These are phyloP conservation scores for Oriolus oriolus DNA, from an alignment of 2,113 vertebrate genomes.

Conservation along the genomic window DNA sequence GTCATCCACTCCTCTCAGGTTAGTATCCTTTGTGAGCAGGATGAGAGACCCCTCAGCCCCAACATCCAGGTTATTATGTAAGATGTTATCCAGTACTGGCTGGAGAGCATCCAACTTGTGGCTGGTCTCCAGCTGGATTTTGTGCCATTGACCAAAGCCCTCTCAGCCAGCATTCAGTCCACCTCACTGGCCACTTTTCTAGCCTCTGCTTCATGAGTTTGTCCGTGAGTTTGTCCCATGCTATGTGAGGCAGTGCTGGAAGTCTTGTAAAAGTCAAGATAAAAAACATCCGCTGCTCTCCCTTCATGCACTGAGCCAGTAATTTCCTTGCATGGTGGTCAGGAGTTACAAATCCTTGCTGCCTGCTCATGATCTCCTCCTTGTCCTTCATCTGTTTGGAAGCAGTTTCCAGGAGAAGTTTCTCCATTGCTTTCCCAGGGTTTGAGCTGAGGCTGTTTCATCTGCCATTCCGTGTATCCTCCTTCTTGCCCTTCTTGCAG, in stretches of 20 bases:
- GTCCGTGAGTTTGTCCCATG: neutral
- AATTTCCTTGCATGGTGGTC: neutral
- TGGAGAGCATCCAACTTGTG: neutral
- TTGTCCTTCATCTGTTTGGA: neutral
- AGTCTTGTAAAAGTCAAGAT: neutral
- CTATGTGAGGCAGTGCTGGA: neutral
- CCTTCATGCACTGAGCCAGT: neutral
- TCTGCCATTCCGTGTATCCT: neutral
- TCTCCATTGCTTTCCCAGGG: neutral
- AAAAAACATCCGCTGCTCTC: fast-evolving
- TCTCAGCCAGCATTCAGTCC: neutral
- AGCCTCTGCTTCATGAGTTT: neutral
- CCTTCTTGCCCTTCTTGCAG: neutral
- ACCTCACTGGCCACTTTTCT: neutral
- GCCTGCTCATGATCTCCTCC: neutral
- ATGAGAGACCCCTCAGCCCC: neutral
- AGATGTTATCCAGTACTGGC: neutral
- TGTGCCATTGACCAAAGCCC: neutral
- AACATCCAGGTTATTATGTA: neutral
- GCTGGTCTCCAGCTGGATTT: neutral
- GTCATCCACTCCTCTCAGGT: neutral
- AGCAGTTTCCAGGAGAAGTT: neutral
- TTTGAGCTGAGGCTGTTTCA: neutral
- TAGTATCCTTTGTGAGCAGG: neutral
- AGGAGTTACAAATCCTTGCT: neutral